Evolutionary conservation across 2,113 vertebrate genomes (phyloP).

Genomic region (Pachyramphus minor): DNA sequence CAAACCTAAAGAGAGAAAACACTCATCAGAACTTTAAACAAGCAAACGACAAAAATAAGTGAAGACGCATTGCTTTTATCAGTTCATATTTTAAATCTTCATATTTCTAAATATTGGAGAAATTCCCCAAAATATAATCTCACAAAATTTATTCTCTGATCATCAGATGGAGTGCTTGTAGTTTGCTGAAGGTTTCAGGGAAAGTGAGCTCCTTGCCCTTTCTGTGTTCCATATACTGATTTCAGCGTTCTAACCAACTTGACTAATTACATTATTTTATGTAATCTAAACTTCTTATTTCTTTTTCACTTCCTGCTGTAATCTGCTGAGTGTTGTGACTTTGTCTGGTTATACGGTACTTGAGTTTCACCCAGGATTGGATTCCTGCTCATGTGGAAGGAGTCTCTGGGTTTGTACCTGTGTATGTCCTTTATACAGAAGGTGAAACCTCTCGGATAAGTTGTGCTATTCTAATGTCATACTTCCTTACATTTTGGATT

Average conservation of each 20-base stretch:
- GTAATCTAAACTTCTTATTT: neutral
- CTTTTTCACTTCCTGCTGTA: neutral
- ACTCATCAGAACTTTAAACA: neutral
- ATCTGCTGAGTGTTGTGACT: neutral
- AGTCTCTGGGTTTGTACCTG: neutral
- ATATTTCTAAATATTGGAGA: neutral
- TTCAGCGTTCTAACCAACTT: accelerated
- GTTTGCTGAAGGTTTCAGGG: neutral
- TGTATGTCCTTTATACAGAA: neutral
- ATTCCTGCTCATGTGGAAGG: neutral
- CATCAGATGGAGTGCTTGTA: neutral
- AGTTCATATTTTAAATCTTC: neutral
- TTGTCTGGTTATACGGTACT: neutral
- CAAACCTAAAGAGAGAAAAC: neutral
- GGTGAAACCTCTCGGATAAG: accelerated
- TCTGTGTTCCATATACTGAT: neutral
- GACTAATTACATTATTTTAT: neutral
- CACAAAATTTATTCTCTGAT: neutral
- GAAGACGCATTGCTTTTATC: neutral
- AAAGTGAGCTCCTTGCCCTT: neutral
- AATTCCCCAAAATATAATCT: neutral
- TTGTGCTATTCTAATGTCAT: neutral
- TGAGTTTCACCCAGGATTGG: neutral
- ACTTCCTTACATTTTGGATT: neutral
- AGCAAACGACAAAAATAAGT: neutral